Percentiles rank a stretch among this genome's conserved stretches.
Conservation (phyloP, 2,888 invertebrate species). For the Chironomus tentans region DNA sequence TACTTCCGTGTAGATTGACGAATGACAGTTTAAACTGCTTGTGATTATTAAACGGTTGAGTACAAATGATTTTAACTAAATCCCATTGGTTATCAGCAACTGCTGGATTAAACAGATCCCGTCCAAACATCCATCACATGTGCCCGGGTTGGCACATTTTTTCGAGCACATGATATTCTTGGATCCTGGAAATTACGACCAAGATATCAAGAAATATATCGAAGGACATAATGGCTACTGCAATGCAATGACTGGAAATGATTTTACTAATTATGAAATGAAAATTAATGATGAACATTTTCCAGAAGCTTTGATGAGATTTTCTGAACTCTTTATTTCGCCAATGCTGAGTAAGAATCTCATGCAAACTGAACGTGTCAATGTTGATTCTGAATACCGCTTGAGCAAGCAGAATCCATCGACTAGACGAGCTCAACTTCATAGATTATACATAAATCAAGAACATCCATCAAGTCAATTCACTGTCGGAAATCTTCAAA, state of each 20-base stretch:
- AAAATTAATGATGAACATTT: conserved; percentile 75
- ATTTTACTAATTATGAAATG: conserved; percentile 81
- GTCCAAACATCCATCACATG: conserved; percentile 59
- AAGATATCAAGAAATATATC: conserved; percentile 64
- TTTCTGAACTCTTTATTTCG: conserved; percentile 78
- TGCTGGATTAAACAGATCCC: conserved; percentile 50
- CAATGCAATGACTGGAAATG: conserved; percentile 82
- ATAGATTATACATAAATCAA: background rate
- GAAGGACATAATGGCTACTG: conserved; percentile 76
- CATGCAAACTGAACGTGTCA: conserved; percentile 76
- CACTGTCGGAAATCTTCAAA: conserved; percentile 75
- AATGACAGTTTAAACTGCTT: conserved; percentile 74
- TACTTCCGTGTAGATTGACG: conserved; percentile 50
- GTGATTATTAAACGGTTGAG: conserved; percentile 77
- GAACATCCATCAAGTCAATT: conserved; percentile 65
- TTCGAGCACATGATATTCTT: conserved; percentile 85
- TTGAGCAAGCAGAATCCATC: background rate
- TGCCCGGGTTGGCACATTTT: conserved; percentile 77
- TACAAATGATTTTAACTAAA: conserved; percentile 69
- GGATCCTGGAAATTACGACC: conserved; percentile 87
- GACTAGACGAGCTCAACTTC: background rate
- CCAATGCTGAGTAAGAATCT: conserved; percentile 78
- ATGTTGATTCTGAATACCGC: conserved; percentile 44
- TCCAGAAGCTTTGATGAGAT: conserved; percentile 50
- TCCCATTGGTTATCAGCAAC: conserved; percentile 65